These are phyloP conservation scores for Idaea biselata DNA, from an alignment of 2,888 invertebrate genomes.

Conservation along the genomic window DNA sequence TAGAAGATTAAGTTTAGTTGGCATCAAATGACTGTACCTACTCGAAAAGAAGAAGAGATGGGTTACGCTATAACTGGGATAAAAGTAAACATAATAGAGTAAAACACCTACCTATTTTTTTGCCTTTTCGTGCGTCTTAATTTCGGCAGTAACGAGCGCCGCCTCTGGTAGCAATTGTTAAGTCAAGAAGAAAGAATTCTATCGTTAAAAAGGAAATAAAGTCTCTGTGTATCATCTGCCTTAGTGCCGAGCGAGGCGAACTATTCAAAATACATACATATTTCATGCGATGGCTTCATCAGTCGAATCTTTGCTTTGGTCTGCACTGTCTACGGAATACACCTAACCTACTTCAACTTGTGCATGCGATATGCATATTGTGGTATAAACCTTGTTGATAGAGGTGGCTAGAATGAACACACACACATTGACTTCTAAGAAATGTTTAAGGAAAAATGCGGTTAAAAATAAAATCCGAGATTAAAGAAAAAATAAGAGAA, in stretches of 20 bases:
- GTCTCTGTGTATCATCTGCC: constrained; percentile 10
- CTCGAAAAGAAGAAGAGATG: too few species aligned
- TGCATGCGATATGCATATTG: background rate
- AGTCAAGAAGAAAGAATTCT: background rate
- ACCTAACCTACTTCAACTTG: background rate
- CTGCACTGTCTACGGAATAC: background rate
- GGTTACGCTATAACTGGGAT: too few species aligned
- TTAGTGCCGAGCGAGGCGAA: constrained; percentile 19
- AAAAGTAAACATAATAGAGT: too few species aligned
- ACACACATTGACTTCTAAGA: too few species aligned
- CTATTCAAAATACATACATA: constrained; percentile 63
- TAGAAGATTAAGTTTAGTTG: too few species aligned
- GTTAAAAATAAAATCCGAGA: background rate
- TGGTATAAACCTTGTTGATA: background rate
- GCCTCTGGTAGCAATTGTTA: background rate
- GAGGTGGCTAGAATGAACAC: too few species aligned
- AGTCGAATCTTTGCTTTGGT: constrained; percentile 32
- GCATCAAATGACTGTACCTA: too few species aligned
- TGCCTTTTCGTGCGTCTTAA: background rate
- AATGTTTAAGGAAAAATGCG: background rate
- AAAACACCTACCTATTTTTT: background rate
- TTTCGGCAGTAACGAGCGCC: background rate
- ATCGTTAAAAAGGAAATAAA: background rate
- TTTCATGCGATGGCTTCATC: constrained; percentile 48
- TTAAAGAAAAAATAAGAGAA: background rate